Base-by-base conservation (phyloP, 2,888 invertebrate genomes). In the Agriopis aurantiaria region DNA sequence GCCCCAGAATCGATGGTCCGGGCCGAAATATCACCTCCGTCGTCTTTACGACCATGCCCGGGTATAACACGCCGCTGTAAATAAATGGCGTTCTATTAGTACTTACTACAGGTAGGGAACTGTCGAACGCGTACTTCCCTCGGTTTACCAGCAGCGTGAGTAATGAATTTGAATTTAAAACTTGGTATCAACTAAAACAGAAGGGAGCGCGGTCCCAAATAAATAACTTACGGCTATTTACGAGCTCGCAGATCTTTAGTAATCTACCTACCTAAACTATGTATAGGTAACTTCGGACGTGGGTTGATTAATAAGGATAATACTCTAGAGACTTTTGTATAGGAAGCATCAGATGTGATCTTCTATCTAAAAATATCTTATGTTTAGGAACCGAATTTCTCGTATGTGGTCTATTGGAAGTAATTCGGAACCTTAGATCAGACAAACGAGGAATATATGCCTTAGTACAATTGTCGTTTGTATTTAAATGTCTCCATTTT, bases 161-260 rank as follows among this genome's bases (percentile, higher is more conserved):
- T 69, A 74, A 74, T 70, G 72, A 76, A 76, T 75, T 75, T 74
- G 72, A 75, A 76, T 76, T 72, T 75, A 71, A 72, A 73, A 72
- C 73, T 67, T 59, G 48, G 58, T 64, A 66, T 71, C 53, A 64
- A 67, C 70, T 63, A 63, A 70, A 55, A 66, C 58, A 69, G 63
- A 63, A 56, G 69, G 51, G 55, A 58, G 43, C 55, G 40, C 52
- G 65, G 57, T 58, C 70, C 66, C 70, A 46, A 71, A 71, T 71
- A 67, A 71, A 71, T 66, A 71, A 71, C 63, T 71, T 66, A 63
- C 53, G 59, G 59, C 59, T 71, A 59, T 66, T 66, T 59, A 62
- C 53, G 55, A 70, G 52, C 51, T 57, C 51, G 63, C 58, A 49
- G 63, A 65, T 65, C 65, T 65, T 70, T 63, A 55, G 69, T 61